Evolutionary conservation across 1,140 invertebrate species (phyloP).

Genomic region (Hetaerina americana): DNA sequence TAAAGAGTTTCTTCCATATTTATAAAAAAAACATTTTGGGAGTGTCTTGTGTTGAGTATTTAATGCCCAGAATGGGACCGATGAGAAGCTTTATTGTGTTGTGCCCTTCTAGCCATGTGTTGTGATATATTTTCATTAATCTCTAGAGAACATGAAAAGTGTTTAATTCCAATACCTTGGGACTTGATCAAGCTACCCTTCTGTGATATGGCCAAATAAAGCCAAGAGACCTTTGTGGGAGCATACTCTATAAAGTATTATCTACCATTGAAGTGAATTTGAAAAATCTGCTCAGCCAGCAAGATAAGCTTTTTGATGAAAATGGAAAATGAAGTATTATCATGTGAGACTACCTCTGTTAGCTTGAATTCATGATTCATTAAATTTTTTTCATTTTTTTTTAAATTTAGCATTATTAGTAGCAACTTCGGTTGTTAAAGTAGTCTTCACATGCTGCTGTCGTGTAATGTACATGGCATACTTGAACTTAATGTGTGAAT

Average conservation of each 20-base stretch:
- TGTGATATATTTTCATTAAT: not conserved
- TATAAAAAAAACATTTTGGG: too few relatives aligned
- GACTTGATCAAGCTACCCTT: not conserved
- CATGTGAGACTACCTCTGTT: not conserved
- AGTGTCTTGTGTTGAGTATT: too few relatives aligned
- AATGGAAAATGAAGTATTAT: not conserved
- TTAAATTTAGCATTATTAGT: not conserved
- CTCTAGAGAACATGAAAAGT: not conserved
- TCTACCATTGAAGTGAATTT: not conserved
- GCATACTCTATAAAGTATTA: not conserved
- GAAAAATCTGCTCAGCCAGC: not conserved
- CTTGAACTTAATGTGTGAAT: too few relatives aligned
- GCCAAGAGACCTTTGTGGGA: not conserved
- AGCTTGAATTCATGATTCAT: not conserved
- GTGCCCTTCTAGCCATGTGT: not conserved
- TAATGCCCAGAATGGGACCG: too few relatives aligned
- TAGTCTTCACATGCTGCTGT: too few relatives aligned
- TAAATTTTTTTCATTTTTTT: not conserved
- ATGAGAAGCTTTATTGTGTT: not conserved
- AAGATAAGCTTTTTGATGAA: not conserved
- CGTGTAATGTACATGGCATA: too few relatives aligned
- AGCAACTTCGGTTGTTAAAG: too few relatives aligned
- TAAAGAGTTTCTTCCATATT: too few relatives aligned
- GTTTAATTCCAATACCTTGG: not conserved
- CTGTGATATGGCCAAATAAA: not conserved